Evolutionary conservation across 1,140 invertebrate genomes (phyloP).

Genomic region (Idris sp.): DNA sequence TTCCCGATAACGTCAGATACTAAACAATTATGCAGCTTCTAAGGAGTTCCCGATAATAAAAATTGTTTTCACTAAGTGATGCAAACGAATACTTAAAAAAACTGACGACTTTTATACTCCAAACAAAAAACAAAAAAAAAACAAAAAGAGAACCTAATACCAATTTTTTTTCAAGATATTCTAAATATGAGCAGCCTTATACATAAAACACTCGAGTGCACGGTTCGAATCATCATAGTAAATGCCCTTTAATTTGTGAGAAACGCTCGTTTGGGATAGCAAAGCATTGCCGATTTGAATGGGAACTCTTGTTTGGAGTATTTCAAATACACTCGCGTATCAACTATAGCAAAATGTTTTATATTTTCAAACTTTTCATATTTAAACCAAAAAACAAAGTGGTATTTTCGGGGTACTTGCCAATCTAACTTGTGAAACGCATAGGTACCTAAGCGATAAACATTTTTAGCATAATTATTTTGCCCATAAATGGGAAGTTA

Average conservation of each 20-base stretch:
- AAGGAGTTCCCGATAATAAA: slow-evolving; percentile 33
- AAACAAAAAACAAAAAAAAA: slow-evolving; percentile 4
- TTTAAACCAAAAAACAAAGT: slow-evolving; percentile 1
- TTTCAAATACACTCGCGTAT: slow-evolving; percentile 5
- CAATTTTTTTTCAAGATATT: slow-evolving; percentile 38
- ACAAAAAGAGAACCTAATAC: neutral
- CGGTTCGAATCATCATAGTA: slow-evolving; percentile 11
- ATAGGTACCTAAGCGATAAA: slow-evolving; percentile 6
- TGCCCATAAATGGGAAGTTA: too few species aligned
- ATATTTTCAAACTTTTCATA: slow-evolving; percentile 33
- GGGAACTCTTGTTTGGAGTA: slow-evolving; percentile 8
- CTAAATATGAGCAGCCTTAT: slow-evolving; percentile 47
- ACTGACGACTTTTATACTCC: slow-evolving; percentile 33
- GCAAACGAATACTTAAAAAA: slow-evolving; percentile 6
- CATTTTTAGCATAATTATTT: too few species aligned
- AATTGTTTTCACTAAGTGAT: slow-evolving; percentile 29
- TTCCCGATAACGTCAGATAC: slow-evolving; percentile 45
- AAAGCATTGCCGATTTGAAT: slow-evolving; percentile 9
- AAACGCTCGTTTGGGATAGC: slow-evolving; percentile 11
- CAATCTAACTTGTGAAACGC: neutral
- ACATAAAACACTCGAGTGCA: slow-evolving; percentile 12
- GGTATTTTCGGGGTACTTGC: neutral
- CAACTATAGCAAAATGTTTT: slow-evolving; percentile 13
- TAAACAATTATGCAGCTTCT: slow-evolving; percentile 34
- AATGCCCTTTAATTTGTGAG: slow-evolving; percentile 18